Conservation (phyloP, 2,888 invertebrate genomes). For the Amblyteles armatorius region DNA sequence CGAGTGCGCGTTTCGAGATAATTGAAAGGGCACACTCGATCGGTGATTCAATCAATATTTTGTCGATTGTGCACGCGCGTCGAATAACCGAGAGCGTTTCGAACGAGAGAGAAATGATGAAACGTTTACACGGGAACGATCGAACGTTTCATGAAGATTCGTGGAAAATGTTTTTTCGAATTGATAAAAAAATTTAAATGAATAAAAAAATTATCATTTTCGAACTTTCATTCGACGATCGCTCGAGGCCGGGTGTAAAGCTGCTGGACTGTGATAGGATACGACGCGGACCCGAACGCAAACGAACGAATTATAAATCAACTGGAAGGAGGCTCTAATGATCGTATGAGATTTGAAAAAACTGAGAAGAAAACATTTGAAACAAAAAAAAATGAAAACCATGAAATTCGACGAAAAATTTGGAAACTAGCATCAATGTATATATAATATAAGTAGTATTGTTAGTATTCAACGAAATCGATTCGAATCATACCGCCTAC, state of each 20-base stretch:
- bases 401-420: constrained; percentile 6
- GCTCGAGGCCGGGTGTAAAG: constrained; percentile 24
- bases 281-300: constrained; percentile 42
- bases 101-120: neutral
- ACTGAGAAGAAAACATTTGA: neutral
- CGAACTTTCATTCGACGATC: neutral
- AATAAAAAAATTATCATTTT: neutral
- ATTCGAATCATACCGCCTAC: constrained; percentile 29
- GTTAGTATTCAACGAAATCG: constrained; percentile 48
- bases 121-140: constrained; percentile 9
- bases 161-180: neutral
- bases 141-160: neutral
- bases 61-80: constrained; percentile 8
- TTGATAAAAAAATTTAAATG: neutral
- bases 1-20: neutral
- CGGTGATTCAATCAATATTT: constrained; percentile 27
- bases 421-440: constrained; percentile 44
- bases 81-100: neutral
- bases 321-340: constrained; percentile 26
- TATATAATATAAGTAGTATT: constrained; percentile 40
- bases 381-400: neutral
- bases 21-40: neutral
- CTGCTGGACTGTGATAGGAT: constrained; percentile 64
- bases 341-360: neutral
- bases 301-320: constrained; percentile 39